A percentile compares a stretch with the other conserved stretches of the same genome.
phyloP scores from a whole-genome alignment of 2,797 vertebrate genomes.

The Manis crassicaudata region DNA sequence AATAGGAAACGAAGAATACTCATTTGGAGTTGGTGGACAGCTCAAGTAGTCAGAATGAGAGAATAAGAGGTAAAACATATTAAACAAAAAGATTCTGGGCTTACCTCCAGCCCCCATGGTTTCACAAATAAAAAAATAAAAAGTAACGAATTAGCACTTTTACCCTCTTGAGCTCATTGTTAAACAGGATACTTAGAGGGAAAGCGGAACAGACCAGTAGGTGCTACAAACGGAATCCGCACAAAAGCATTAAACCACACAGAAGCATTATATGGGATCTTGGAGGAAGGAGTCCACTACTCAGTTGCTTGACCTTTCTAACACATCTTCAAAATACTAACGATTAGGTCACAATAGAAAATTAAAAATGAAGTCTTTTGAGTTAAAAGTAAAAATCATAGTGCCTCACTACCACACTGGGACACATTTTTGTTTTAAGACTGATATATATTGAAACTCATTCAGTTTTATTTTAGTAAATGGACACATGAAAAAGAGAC shows the following conservation, averaged over 20 bases:
- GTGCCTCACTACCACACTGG: not conserved
- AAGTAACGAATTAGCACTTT: not conserved
- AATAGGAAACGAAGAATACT: not conserved
- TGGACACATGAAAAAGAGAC: slow-evolving; percentile 19
- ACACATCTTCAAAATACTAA: not conserved
- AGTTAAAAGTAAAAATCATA: not conserved
- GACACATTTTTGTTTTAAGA: not conserved
- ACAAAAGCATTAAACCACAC: not conserved
- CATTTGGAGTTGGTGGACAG: not conserved
- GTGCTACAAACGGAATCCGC: not conserved
- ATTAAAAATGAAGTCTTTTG: not conserved
- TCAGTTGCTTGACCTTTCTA: not conserved
- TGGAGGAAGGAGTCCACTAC: not conserved
- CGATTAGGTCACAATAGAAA: slow-evolving; percentile 3
- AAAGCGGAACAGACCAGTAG: not conserved
- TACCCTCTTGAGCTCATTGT: not conserved
- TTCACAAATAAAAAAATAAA: not conserved
- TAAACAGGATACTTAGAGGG: not conserved
- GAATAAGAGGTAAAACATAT: slow-evolving; percentile 14
- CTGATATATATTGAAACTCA: slow-evolving; percentile 1
- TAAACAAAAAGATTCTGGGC: not conserved
- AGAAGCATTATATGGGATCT: not conserved
- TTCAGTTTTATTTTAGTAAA: slow-evolving; percentile 25
- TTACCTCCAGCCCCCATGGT: not conserved
- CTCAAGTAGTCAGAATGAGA: not conserved